Base-by-base conservation (phyloP, 2,113 vertebrate genomes). In the Orientallactaga bullata region DNA sequence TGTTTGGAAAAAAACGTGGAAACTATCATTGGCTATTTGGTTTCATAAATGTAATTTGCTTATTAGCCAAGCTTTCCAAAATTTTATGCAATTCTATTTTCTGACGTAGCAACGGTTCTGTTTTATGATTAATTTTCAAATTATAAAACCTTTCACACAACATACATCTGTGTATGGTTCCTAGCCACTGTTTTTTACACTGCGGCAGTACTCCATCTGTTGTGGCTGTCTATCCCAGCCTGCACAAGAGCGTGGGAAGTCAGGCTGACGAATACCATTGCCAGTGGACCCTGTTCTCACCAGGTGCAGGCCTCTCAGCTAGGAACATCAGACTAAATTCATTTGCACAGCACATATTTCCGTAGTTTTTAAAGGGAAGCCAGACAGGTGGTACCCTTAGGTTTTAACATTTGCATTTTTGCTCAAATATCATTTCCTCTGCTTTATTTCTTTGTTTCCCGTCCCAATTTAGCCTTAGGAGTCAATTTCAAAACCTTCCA, bases 371-470 rank as follows among this genome's bases (percentile, higher is more conserved):
- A 91, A 47, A 86, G 68, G 39, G 86, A 95, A 91, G 55, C 74
- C 72, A 95, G 95, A 89, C 66, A 94, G 93, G 86, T 92, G 91
- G 73, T 60, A 81, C 58, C n/a, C 80, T 89, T 77, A 66, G 73
- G n/a, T 90, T 90, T 92, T 92, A 90, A 61, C 47, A 78, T 94
- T 95, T 90, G 61, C n/a, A 91, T 89, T 95, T 74, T 94, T 89
- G 90, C 28, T 90, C 30, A 93, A 73, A 88, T 92, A 69, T 66
- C 66, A 60, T 92, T 93, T 94, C 32, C 47, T 89, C 51, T 12
- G 60, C 21, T 89, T 88, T 60, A 35, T 39, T 76, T 23, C 18
- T 89, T 85, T 47, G 80, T 83, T 73, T 91, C 89, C n/a, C 42
- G 86, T 91, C 60, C 71, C 76, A 65, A 66, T 92, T 95, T 95